Conservation (phyloP, 2,888 invertebrate genomes). For the Xestia sexstrigata region DNA sequence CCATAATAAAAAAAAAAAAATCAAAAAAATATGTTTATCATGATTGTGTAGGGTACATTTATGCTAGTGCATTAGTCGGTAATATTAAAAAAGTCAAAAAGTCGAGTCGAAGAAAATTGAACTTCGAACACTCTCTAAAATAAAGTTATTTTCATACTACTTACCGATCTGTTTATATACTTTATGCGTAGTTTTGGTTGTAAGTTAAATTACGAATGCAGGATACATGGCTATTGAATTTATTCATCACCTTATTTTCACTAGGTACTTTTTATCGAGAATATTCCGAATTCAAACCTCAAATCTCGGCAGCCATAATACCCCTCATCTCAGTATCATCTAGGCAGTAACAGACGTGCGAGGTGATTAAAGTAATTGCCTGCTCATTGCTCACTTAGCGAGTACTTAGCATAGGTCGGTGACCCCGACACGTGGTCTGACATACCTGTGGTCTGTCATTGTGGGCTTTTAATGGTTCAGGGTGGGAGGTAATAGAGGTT, state of each 20-base stretch:
- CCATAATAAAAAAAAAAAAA: too few species aligned
- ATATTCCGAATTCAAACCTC: neutral
- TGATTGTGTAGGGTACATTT: too few species aligned
- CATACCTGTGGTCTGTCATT: conserved; percentile 35
- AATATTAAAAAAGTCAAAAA: too few species aligned
- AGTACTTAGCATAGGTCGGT: conserved; percentile 68
- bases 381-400: conserved; percentile 76
- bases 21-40: too few species aligned
- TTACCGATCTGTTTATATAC: too few species aligned
- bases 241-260: neutral
- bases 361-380: conserved; percentile 85
- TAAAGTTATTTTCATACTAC: too few species aligned
- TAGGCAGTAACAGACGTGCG: conserved; percentile 77
- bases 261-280: neutral
- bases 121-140: too few species aligned
- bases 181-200: too few species aligned
- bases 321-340: conserved; percentile 69
- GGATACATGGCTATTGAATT: neutral
- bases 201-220: too few species aligned
- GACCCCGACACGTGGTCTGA: conserved; percentile 70
- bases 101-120: too few species aligned
- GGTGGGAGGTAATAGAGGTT: neutral
- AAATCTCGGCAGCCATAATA: conserved; percentile 64
- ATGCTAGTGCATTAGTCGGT: too few species aligned
- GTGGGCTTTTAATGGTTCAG: conserved; percentile 5